Conservation (phyloP, 2,888 invertebrate species). For the Nomada fabriciana region DNA sequence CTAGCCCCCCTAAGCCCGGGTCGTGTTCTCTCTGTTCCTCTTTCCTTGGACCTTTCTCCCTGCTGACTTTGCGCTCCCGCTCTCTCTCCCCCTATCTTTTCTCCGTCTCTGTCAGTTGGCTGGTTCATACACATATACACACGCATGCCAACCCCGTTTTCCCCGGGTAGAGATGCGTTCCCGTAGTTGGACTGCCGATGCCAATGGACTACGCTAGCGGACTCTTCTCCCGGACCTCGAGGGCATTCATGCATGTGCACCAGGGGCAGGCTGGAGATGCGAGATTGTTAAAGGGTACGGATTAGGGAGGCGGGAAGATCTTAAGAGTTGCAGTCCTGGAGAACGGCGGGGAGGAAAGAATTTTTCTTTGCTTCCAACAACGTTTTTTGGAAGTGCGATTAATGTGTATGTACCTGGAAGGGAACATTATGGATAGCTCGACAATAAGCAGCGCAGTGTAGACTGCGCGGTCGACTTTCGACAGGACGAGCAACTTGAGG, state of each 20-base stretch:
- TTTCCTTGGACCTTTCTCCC: constrained; percentile 29
- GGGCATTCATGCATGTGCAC: constrained; percentile 44
- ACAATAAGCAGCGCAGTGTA: too few species aligned
- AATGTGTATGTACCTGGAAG: too few species aligned
- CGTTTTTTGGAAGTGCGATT: neutral
- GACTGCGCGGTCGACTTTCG: too few species aligned
- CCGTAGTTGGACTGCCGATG: constrained; percentile 57
- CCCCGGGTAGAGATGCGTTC: constrained; percentile 56
- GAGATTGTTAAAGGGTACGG: constrained; percentile 43
- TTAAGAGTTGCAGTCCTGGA: constrained; percentile 16
- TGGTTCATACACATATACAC: constrained; percentile 43
- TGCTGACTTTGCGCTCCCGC: constrained; percentile 22
- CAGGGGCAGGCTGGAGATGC: neutral
- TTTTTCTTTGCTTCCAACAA: neutral
- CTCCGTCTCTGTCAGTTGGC: neutral
- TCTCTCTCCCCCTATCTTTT: constrained; percentile 38
- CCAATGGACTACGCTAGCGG: constrained; percentile 66
- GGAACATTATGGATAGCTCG: too few species aligned
- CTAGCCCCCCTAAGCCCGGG: constrained; percentile 18
- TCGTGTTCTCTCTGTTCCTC: constrained; percentile 31
- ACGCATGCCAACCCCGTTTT: constrained; percentile 42
- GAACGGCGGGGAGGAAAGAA: neutral
- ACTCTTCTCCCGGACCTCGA: constrained; percentile 64
- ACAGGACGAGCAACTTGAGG: too few species aligned
- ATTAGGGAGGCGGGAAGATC: constrained; percentile 54